phyloP scores from a whole-genome alignment of 2,797 vertebrate species.

The Alectoris magna region DNA sequence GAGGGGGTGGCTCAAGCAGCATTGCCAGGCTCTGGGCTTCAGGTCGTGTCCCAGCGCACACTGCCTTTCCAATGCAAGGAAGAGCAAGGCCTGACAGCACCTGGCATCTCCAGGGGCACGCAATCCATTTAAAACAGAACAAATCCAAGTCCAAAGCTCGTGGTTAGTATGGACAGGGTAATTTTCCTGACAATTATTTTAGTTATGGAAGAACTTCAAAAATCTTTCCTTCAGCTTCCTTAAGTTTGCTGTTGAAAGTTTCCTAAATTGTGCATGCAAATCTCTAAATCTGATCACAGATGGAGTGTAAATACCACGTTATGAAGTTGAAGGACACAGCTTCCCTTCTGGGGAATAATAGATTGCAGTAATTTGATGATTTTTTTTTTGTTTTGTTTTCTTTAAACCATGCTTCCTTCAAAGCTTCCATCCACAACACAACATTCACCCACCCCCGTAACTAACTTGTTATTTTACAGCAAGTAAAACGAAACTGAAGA shows the following conservation, averaged over 20 bases:
- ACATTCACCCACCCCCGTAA: constrained; percentile 56
- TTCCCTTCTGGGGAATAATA: constrained; percentile 58
- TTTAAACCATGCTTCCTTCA: constrained; percentile 61
- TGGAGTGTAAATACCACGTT: constrained; percentile 54
- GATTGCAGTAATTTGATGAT: constrained; percentile 40
- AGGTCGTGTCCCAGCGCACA: rapidly evolving
- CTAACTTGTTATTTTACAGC: constrained; percentile 76
- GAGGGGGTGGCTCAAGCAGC: neutral
- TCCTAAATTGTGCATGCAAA: constrained; percentile 1
- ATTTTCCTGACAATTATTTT: neutral
- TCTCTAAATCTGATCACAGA: constrained; percentile 62
- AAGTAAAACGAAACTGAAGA: constrained; percentile 77
- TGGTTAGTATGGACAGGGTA: neutral
- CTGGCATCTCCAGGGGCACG: neutral
- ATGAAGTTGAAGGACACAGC: constrained; percentile 59
- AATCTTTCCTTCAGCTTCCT: constrained; percentile 4
- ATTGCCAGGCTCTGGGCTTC: neutral
- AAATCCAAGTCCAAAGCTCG: neutral
- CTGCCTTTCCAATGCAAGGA: neutral
- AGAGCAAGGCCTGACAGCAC: neutral
- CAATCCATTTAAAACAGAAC: neutral
- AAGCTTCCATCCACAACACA: constrained; percentile 56
- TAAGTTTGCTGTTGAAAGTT: constrained; percentile 31
- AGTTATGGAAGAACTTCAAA: neutral
- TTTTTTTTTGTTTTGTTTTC: constrained; percentile 37